Base-by-base conservation (phyloP, 2,888 invertebrate genomes). In the Pseudeuparius sepicola region DNA sequence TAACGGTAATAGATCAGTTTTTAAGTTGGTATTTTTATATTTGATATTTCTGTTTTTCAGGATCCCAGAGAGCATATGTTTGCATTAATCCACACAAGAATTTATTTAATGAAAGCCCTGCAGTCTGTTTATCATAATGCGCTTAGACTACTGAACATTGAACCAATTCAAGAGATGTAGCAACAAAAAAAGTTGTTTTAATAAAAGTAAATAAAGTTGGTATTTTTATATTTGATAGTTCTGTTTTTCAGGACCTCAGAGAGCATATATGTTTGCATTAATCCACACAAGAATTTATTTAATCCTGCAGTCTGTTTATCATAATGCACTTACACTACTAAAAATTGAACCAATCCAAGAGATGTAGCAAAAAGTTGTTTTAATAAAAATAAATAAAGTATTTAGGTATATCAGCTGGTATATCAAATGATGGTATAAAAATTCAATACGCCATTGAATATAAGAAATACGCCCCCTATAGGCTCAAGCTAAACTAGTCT, bases 251-350 rank as follows among this genome's bases (percentile, higher is more conserved):
- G 79, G 76, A 78, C 50, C 70, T 74, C 18, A 67, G 79, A 48
- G 60, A 65, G 29, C 80, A 83, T 54, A n/a, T n/a, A 63, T 85
- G 42, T 62, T 79, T 48, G 74, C 78, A 4, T 62, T 69, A 4
- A 64, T 85, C 52, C 71, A 71, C 56, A 78, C 82, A 10, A 70
- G 83, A 46, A 68, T 86, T 25, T 75, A 78, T 54, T 66, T 86
- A 52, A 53, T 86, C 18, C 53, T 83, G 16, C 72, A 75, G 41
- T 64, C 70, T 45, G 71, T 80, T 26, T 65, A 83, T 31, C 73
- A 75, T 52, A 71, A 68, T 48, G 67, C 73, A 31, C 59, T 86
- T 25, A 56, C 56, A 34, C 59, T 85, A 51, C 64, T 83, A 39
- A 70, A 73, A 50, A 78, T 84, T 53, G 66, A 72, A 59, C 76